phyloP scores from a whole-genome alignment of 2,888 invertebrate species.

The Yponomeuta cagnagella region DNA sequence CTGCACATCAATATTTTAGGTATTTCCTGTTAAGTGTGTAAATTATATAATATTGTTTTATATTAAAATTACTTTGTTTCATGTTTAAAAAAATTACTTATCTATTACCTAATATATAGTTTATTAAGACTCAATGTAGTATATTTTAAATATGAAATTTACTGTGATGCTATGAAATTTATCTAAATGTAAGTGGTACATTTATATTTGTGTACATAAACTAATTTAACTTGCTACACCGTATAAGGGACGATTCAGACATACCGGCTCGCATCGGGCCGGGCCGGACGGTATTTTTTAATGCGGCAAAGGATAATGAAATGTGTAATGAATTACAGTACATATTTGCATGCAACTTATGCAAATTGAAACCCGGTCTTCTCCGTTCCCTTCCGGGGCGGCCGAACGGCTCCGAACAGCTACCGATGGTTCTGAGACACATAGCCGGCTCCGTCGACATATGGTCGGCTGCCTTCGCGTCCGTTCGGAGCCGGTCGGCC shows the following conservation, averaged over 20 bases:
- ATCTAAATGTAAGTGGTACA: conserved; percentile 30
- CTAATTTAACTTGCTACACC: conserved; percentile 5
- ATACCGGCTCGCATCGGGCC: too few relatives aligned
- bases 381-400: too few relatives aligned
- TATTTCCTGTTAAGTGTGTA: not conserved
- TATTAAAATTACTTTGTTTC: not conserved
- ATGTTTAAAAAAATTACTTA: not conserved
- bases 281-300: too few relatives aligned
- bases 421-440: too few relatives aligned
- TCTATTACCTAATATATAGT: not conserved
- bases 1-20: not conserved
- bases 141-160: conserved; percentile 41
- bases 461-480: too few relatives aligned
- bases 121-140: conserved; percentile 4
- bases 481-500: too few relatives aligned
- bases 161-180: conserved; percentile 70
- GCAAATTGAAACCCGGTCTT: too few relatives aligned
- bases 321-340: too few relatives aligned
- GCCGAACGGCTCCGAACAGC: too few relatives aligned
- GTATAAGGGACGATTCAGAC: not conserved
- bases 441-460: too few relatives aligned
- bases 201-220: conserved; percentile 19
- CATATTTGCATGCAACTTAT: too few relatives aligned
- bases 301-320: too few relatives aligned
- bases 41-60: not conserved